A percentile compares a stretch with the other conserved stretches of the same genome.
phyloP scores from a whole-genome alignment of 2,888 invertebrate species.

The Leptodirus hochenwartii region DNA sequence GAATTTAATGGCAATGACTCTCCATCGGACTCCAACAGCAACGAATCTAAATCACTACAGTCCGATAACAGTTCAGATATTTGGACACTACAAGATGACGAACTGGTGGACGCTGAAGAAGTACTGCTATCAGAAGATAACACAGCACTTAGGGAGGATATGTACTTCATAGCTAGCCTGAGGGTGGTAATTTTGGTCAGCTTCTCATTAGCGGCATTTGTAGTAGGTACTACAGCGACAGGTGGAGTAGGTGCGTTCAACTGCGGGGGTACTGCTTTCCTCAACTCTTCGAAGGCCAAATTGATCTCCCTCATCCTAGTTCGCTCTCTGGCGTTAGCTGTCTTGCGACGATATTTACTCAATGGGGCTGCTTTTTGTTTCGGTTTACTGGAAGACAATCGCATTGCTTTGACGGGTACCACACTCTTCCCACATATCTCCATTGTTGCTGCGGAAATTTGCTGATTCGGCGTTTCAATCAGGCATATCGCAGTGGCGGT shows the following conservation, averaged over 20 bases:
- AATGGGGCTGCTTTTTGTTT: conserved; percentile 33
- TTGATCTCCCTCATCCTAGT: conserved; percentile 51
- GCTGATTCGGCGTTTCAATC: conserved; percentile 10
- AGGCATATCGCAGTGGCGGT: conserved; percentile 9
- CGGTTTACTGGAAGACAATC: conserved; percentile 13
- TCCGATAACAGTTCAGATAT: conserved; percentile 21
- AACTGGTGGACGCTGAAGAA: conserved; percentile 3
- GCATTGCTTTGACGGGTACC: not conserved
- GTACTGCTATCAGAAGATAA: conserved; percentile 17
- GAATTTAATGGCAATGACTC: conserved; percentile 24
- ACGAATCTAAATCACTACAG: conserved; percentile 20
- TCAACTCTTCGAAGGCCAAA: conserved; percentile 42
- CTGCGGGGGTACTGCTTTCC: conserved; percentile 35
- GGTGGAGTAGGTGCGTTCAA: conserved; percentile 13
- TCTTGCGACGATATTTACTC: conserved; percentile 48
- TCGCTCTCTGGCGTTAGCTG: conserved; percentile 48
- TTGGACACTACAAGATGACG: conserved; percentile 8
- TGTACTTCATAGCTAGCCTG: conserved; percentile 47
- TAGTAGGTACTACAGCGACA: too few species aligned
- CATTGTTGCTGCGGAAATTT: conserved; percentile 11
- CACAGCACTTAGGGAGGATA: conserved; percentile 28
- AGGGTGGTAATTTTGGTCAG: conserved; percentile 50
- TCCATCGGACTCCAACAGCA: conserved; percentile 19
- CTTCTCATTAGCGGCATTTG: conserved; percentile 31
- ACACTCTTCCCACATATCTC: conserved; percentile 7